A percentile compares a stretch with the other conserved stretches of the same genome.
Conservation (phyloP, 1,140 invertebrate genomes). For the Cherax quadricarinatus region DNA sequence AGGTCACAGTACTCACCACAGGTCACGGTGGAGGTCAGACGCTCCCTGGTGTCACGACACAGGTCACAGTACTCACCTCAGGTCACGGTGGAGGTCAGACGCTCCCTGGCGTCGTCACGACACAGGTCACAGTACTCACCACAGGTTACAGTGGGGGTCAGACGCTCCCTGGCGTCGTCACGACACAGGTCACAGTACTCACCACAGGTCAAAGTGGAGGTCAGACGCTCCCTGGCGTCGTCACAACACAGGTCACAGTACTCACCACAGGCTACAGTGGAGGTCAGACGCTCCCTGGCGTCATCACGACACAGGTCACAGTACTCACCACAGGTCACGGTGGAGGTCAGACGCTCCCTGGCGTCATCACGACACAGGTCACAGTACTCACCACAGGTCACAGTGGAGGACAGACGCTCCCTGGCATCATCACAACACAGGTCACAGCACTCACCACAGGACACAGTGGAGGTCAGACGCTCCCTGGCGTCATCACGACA, state of each 20-base stretch:
- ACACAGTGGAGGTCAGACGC: slow-evolving; percentile 15
- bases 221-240: too few species aligned
- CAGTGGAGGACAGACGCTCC: too few species aligned
- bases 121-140: background rate
- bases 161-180: slow-evolving; percentile 14
- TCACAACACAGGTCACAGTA: background rate
- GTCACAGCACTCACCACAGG: slow-evolving; percentile 16
- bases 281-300: background rate
- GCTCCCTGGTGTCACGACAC: slow-evolving; percentile 3
- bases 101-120: slow-evolving; percentile 23
- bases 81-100: slow-evolving; percentile 15
- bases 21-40: slow-evolving; percentile 15
- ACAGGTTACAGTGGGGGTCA: slow-evolving; percentile 31
- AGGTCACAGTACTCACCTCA: slow-evolving; percentile 18
- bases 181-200: background rate
- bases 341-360: slow-evolving; percentile 8
- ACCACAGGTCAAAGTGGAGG: too few species aligned
- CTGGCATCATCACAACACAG: background rate
- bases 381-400: too few species aligned
- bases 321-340: slow-evolving; percentile 35
- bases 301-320: slow-evolving; percentile 13
- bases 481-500: slow-evolving; percentile 26
- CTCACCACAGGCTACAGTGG: slow-evolving; percentile 47
- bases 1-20: slow-evolving; percentile 19
- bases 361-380: slow-evolving; percentile 7